Percentiles rank a stretch among this genome's conserved stretches.
Evolutionary conservation across 2,797 vertebrate genomes (phyloP).

Genomic region (Stomatorhinus walkeri): DNA sequence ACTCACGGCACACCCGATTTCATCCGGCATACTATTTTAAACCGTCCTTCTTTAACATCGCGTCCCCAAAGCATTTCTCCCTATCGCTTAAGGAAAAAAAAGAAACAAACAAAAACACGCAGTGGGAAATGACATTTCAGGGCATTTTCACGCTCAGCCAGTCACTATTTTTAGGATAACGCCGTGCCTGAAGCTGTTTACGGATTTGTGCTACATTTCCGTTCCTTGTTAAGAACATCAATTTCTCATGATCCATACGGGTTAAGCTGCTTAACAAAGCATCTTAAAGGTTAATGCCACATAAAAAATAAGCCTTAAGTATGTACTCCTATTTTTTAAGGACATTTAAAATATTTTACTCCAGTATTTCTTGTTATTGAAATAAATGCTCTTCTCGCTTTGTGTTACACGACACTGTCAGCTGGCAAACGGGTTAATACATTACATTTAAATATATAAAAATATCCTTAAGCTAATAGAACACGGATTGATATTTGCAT

Average conservation of each 20-base stretch:
- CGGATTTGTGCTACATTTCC: neutral
- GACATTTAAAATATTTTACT: neutral
- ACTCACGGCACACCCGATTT: neutral
- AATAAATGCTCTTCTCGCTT: neutral
- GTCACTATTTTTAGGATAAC: conserved; percentile 4
- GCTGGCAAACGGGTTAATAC: neutral
- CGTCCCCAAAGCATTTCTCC: neutral
- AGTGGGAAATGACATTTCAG: conserved; percentile 9
- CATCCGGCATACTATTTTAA: neutral
- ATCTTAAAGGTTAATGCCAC: neutral
- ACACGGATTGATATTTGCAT: neutral
- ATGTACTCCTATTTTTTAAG: neutral
- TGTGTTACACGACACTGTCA: neutral
- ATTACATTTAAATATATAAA: neutral
- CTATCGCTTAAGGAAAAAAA: conserved; percentile 14
- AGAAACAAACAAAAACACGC: neutral
- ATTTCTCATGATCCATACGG: neutral
- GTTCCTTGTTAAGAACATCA: neutral
- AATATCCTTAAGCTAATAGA: neutral
- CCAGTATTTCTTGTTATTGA: neutral
- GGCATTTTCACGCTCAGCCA: neutral
- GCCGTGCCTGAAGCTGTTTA: neutral
- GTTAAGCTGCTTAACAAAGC: neutral
- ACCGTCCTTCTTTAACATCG: neutral
- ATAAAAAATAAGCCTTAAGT: neutral